A percentile compares a stretch with the other conserved stretches of the same genome.
These are phyloP conservation scores for Morinoia aosen DNA, from an alignment of 2,888 invertebrate species.

Conservation along the genomic window DNA sequence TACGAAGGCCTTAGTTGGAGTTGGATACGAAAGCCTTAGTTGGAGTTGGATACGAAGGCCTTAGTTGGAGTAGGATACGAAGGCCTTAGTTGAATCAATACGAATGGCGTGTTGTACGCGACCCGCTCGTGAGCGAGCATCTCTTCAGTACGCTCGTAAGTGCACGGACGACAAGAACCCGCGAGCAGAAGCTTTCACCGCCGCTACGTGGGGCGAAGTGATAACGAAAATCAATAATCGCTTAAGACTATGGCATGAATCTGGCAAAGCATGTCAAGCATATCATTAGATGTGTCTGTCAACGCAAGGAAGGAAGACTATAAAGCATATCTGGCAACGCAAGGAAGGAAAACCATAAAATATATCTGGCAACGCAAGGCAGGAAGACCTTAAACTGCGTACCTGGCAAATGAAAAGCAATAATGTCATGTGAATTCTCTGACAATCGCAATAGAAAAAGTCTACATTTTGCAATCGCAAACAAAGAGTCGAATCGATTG, in stretches of 20 bases:
- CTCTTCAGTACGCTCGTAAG: background rate
- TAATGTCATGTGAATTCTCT: background rate
- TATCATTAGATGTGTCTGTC: background rate
- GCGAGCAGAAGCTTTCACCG: background rate
- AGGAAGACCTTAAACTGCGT: too few species aligned
- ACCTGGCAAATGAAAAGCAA: background rate
- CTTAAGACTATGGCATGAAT: background rate
- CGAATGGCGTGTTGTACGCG: background rate
- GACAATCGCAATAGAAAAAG: background rate
- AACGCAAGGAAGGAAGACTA: background rate
- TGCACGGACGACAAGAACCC: background rate
- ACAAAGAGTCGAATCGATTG: background rate
- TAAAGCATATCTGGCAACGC: background rate
- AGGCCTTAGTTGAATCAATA: too few species aligned
- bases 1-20: too few species aligned
- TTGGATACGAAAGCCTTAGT: too few species aligned
- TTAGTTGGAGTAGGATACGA: too few species aligned
- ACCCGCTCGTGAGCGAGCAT: background rate
- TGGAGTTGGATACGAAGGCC: too few species aligned
- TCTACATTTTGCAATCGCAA: background rate
- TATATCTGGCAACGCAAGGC: too few species aligned
- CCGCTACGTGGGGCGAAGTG: background rate
- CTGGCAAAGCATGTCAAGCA: background rate
- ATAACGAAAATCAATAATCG: background rate
- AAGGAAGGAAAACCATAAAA: background rate